Evolutionary conservation across 2,888 invertebrate species (phyloP).

Genomic region (Cantharis lateralis): DNA sequence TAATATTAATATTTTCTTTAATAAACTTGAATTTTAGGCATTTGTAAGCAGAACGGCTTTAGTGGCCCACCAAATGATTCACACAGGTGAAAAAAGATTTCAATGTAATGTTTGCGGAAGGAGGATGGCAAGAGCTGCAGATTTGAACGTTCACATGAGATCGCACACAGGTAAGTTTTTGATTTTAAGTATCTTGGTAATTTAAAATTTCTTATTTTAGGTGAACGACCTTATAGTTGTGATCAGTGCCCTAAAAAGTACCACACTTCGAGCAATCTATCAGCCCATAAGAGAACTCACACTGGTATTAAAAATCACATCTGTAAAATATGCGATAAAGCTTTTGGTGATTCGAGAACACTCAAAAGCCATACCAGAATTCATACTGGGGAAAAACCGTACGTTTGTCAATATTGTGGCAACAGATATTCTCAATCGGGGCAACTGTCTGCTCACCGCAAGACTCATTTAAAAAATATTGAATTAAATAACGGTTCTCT

Average conservation of each 20-base stretch:
- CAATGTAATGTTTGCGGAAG: constrained; percentile 50
- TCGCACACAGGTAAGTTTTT: constrained; percentile 48
- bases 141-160: constrained; percentile 51
- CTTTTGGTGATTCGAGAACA: constrained; percentile 49
- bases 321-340: constrained; percentile 49
- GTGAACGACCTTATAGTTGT: constrained; percentile 51
- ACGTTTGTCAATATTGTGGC: constrained; percentile 48
- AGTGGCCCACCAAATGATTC: constrained; percentile 47
- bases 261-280: constrained; percentile 51
- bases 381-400: constrained; percentile 53
- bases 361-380: constrained; percentile 49
- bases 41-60: constrained; percentile 51
- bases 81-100: constrained; percentile 51
- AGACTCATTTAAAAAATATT: constrained; percentile 40
- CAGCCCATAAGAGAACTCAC: constrained; percentile 50
- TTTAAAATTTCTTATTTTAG: constrained; percentile 34
- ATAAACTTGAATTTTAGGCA: constrained; percentile 38
- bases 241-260: constrained; percentile 50
- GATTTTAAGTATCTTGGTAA: background rate
- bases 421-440: constrained; percentile 51
- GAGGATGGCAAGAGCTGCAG: constrained; percentile 47
- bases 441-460: constrained; percentile 49
- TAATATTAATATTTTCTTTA: background rate
- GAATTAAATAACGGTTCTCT: background rate
- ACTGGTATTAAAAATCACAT: constrained; percentile 47